Evolutionary conservation across 2,888 invertebrate species (phyloP), one percentile per base, ranked within the genome.

Genomic region (Drosophila rubida): DNA sequence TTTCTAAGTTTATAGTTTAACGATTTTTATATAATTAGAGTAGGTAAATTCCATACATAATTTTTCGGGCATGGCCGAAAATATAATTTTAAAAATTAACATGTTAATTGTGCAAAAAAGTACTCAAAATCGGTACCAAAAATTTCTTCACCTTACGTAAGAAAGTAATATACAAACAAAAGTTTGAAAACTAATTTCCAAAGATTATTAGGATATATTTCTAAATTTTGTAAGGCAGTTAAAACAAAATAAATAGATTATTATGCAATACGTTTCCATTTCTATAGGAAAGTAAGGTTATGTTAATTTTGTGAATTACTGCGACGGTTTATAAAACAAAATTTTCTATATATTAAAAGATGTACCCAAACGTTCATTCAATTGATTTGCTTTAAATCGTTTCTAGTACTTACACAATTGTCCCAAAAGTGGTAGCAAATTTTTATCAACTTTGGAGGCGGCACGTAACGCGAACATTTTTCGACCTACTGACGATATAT

Each of bases 401-500:
- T 32, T 49, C n/a, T 42, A 32, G n/a, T 82, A 89, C 90, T 89
- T 80, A 89, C 89, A 87, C 64, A 83, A 79, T 76, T 89, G 88
- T 65, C 78, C 88, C 76, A 88, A 76, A 74, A 88, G 75, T 57
- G 87, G 81, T 30, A 90, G 70, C 74, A 89, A 65, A 80, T 78
- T 89, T 59, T 81, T 83, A 69, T 90, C 90, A 69, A 87, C 81
- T 85, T 89, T 90, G 44, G 80, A 69, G 62, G 89, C 90, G 75
- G 87, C 86, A 78, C 89, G 88, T 82, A 89, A 78, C 68, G 88
- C 88, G 75, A 86, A 86, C 86, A 86, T 86, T 74, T 85, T 80
- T 60, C 35, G n/a, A 63, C 54, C 63, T 65, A 74, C 74, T 74
- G 58, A 70, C 51, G 35, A 25, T 58, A 53, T 41, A 41, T 37